Percentiles rank a stretch among this genome's conserved stretches.
Conservation (phyloP, 2,797 vertebrate species). For the Cirrhinus molitorella region DNA sequence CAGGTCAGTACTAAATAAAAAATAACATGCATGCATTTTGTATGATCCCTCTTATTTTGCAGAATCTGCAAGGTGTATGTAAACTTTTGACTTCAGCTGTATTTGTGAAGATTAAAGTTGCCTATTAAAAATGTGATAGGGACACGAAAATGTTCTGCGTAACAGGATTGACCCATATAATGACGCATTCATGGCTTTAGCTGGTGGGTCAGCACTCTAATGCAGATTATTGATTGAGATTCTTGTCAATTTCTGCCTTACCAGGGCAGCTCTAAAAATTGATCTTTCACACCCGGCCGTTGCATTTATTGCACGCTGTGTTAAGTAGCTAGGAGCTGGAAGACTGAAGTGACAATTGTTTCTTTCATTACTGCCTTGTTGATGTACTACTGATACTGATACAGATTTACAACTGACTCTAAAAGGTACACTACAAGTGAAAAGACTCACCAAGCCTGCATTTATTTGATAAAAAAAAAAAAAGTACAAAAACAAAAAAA, state of each 20-base stretch:
- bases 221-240: conserved; percentile 43
- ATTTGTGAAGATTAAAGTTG: background rate
- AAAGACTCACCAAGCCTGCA: too few species aligned
- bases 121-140: background rate
- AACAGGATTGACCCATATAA: background rate
- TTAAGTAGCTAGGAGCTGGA: conserved; percentile 23
- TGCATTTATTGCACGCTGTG: conserved; percentile 63
- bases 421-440: too few species aligned
- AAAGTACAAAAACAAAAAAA: too few species aligned
- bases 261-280: conserved; percentile 58
- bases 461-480: too few species aligned
- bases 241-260: conserved; percentile 27
- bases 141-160: background rate
- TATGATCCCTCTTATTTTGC: too few species aligned
- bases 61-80: too few species aligned
- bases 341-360: conserved; percentile 25
- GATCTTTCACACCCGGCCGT: conserved; percentile 67
- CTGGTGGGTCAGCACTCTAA: conserved; percentile 63
- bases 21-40: too few species aligned
- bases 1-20: too few species aligned
- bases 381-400: background rate
- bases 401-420: background rate
- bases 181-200: background rate
- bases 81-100: too few species aligned
- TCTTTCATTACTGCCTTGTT: background rate